These are phyloP conservation scores for Hydropotes inermis DNA, from an alignment of 2,113 vertebrate genomes.

Conservation along the genomic window DNA sequence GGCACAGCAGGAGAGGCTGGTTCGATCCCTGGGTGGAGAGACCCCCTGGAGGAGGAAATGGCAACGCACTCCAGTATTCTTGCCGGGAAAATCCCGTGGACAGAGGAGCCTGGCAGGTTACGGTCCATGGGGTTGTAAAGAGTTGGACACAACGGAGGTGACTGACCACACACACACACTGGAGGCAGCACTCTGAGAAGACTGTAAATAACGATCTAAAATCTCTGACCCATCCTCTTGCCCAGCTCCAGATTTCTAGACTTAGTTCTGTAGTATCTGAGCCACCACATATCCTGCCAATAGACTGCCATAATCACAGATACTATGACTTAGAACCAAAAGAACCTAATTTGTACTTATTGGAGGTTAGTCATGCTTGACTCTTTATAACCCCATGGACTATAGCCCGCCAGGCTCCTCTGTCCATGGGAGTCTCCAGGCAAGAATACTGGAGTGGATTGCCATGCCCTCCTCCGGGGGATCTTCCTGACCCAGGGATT, in stretches of 20 bases:
- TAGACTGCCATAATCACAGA: not conserved
- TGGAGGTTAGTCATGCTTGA: not conserved
- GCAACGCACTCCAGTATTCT: not conserved
- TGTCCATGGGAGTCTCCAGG: not conserved
- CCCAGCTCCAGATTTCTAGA: not conserved
- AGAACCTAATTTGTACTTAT: not conserved
- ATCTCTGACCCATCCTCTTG: not conserved
- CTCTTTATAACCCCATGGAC: not conserved
- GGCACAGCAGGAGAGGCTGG: not conserved
- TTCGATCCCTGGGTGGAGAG: not conserved
- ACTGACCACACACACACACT: not conserved
- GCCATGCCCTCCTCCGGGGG: not conserved
- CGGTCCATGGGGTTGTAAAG: not conserved
- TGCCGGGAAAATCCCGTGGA: not conserved
- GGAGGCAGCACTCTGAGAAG: not conserved
- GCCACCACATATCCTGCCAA: no score
- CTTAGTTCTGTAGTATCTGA: not conserved
- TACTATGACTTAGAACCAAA: not conserved
- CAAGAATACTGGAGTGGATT: not conserved
- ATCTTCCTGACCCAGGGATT: not conserved
- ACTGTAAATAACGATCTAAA: not conserved
- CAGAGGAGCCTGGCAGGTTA: not conserved
- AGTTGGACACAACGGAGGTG: not conserved
- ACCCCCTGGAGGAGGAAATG: not conserved
- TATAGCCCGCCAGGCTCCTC: not conserved